A percentile compares a stretch with the other conserved stretches of the same genome.
Evolutionary conservation across 2,888 invertebrate genomes (phyloP).

Genomic region (Monoplex corrugatus): DNA sequence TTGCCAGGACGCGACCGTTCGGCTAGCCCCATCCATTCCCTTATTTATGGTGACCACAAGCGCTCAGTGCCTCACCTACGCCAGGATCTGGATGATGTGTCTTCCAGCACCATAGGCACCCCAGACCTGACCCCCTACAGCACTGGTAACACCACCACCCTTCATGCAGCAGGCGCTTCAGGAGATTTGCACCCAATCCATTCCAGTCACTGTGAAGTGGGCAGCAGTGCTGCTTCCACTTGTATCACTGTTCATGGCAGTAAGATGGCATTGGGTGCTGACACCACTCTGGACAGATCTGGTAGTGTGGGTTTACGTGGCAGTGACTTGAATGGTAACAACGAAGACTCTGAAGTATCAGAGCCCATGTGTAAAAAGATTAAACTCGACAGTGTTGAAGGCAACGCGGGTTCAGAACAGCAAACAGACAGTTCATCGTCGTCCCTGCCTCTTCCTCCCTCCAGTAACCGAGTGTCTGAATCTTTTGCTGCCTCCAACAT

Average conservation of each 20-base stretch:
- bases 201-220: constrained; percentile 48
- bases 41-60: constrained; percentile 83
- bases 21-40: constrained; percentile 87
- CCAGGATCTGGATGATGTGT: constrained; percentile 62
- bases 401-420: neutral
- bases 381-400: neutral
- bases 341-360: constrained; percentile 50
- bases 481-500: constrained; percentile 14
- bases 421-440: constrained; percentile 10
- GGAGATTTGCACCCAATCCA: constrained; percentile 59
- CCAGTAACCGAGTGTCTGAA: neutral
- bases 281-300: neutral
- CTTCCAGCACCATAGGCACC: constrained; percentile 45
- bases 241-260: constrained; percentile 46
- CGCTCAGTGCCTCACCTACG: constrained; percentile 75
- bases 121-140: constrained; percentile 2
- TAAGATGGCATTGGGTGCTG: constrained; percentile 21
- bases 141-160: constrained; percentile 50
- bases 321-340: constrained; percentile 61
- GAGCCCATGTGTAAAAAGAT: constrained; percentile 11
- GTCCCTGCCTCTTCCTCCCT: neutral
- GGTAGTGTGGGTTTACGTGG: constrained; percentile 1
- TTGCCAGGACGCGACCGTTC: constrained; percentile 83
- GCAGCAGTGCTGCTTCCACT: constrained; percentile 49
- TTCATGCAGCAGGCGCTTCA: constrained; percentile 56